Base-by-base conservation (phyloP, 2,113 vertebrate genomes). In the Cyanistes caeruleus region DNA sequence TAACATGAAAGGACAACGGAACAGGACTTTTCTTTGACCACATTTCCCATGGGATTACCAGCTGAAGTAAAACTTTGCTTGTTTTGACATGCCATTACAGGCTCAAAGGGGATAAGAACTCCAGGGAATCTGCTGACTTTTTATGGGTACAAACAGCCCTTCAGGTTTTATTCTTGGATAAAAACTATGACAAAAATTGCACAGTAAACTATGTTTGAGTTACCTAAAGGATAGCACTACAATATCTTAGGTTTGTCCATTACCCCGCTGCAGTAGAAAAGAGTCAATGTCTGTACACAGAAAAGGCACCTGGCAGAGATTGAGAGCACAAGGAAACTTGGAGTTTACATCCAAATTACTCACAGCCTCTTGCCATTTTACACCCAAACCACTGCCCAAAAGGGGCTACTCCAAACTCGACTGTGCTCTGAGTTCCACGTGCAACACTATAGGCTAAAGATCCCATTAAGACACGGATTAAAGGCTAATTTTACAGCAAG, bases 401-500 rank as follows among this genome's bases (percentile, higher is more conserved):
- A 73, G 2, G 7, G 79, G 91, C 60, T 30, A 56, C 60, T 77
- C 64, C 84, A 64, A 89, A 68, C 25, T 28, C 4, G 33, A 58
- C 63, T 31, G 51, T 58, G 37, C 77, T 69, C 65, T 44, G 53
- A 51, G 51, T 56, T 37, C 33, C 46, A 33, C 18, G 89, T 53
- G 84, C 79, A 69, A 21, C 28, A 44, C 70, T 56, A 83, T 3
- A 88, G 60, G 87, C 77, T 52, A 24, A 59, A 90, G 91, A 95
- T 68, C 97, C 49, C 92, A 58, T 39, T 70, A 90, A 90, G 51
- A 87, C 83, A 91, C 49, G 86, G 63, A 81, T 87, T 84, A 84
- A 87, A 92, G 84, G 91, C 91, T 93, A 85, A 94, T 92, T 95
- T 89, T 55, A 91, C 92, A 96, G 80, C 65, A 95, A 64, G 31